Conservation (phyloP, 2,888 invertebrate genomes). For the Cyrtodaria siliqua region DNA sequence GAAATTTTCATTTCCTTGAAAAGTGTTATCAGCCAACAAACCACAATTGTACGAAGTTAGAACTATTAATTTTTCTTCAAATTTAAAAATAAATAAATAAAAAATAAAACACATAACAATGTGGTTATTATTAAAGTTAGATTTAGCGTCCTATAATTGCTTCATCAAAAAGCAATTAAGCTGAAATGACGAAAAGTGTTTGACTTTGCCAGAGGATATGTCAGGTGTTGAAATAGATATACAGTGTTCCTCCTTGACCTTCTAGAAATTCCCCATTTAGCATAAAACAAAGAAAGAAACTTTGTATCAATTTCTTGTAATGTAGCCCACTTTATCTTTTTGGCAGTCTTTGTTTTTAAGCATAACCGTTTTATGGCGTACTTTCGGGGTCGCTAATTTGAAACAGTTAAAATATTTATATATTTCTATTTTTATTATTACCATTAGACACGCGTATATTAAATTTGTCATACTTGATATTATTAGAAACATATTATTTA, state of each 20-base stretch:
- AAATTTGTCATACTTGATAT: conserved; percentile 10
- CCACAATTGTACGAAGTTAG: no score
- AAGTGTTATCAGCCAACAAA: no score
- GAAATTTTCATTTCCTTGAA: no score
- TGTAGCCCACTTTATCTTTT: conserved; percentile 16
- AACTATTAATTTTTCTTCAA: no score
- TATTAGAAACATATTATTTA: conserved; percentile 22
- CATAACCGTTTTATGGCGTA: neutral
- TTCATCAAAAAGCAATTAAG: no score
- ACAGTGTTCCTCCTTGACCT: neutral
- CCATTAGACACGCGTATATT: neutral
- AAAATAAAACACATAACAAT: no score
- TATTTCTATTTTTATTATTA: neutral
- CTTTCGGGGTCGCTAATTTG: conserved; percentile 42
- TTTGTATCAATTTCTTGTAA: conserved; percentile 37
- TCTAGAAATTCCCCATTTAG: neutral
- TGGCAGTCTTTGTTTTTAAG: no score
- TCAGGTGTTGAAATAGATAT: neutral
- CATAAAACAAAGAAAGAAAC: conserved; percentile 27
- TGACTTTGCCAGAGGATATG: neutral
- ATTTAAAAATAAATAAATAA: no score
- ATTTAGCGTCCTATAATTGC: no score
- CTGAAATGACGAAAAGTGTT: neutral
- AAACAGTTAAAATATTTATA: conserved; percentile 43
- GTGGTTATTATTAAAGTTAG: no score